Conservation (phyloP, 2,797 vertebrate genomes). For the Sternotherus odoratus region DNA sequence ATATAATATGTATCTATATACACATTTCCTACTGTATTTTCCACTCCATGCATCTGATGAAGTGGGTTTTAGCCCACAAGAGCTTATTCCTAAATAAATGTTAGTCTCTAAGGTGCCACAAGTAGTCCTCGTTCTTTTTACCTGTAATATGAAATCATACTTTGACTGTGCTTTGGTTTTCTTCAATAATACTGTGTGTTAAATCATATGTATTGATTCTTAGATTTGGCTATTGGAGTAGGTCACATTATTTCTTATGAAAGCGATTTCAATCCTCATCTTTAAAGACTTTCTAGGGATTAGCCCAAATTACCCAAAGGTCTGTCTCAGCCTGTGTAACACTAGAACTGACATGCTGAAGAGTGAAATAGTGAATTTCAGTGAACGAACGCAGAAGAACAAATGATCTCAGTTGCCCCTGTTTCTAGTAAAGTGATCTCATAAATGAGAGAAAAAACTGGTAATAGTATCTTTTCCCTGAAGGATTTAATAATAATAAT, state of each 20-base stretch:
- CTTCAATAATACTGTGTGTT: constrained; percentile 6
- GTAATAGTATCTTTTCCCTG: neutral
- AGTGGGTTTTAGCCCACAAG: too few species aligned
- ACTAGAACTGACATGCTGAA: neutral
- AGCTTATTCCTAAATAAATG: too few species aligned
- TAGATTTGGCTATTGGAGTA: neutral
- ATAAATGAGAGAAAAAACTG: neutral
- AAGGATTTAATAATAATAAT: neutral
- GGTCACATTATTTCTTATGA: constrained; percentile 12
- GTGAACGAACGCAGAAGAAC: neutral
- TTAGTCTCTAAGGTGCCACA: too few species aligned
- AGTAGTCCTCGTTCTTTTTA: too few species aligned
- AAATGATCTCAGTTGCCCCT: neutral
- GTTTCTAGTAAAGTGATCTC: neutral
- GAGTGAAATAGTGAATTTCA: neutral
- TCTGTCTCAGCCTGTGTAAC: neutral
- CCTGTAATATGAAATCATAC: constrained; percentile 12
- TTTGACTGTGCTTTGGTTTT: constrained; percentile 34
- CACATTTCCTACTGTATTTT: too few species aligned
- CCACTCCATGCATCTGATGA: too few species aligned
- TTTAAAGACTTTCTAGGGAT: neutral
- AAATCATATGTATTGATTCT: neutral
- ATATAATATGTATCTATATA: too few species aligned
- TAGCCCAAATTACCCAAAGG: neutral
- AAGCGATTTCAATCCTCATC: neutral